Evolutionary conservation across 2,888 invertebrate genomes (phyloP).

Genomic region (Trissonchulus latispiculum): DNA sequence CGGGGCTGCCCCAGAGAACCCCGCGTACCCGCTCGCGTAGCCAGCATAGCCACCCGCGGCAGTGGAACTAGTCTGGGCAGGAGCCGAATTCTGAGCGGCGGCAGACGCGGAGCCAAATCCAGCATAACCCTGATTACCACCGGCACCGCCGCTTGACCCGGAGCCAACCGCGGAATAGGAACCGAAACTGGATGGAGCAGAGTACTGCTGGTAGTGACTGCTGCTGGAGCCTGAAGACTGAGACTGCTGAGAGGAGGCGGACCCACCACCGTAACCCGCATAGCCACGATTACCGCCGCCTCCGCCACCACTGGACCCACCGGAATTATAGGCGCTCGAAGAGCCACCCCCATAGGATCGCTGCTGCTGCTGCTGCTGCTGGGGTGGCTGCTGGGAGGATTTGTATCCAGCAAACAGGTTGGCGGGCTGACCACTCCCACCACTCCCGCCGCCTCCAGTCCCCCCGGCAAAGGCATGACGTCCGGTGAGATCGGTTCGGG

Average conservation of each 20-base stretch:
- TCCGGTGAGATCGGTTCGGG: too few species aligned
- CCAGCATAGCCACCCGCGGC: not conserved
- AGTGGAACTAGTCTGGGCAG: not conserved
- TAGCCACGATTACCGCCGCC: too few species aligned
- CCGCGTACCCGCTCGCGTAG: not conserved
- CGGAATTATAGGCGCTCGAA: too few species aligned
- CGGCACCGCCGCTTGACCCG: not conserved
- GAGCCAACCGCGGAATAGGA: not conserved
- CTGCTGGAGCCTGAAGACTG: not conserved
- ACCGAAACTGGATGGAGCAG: not conserved
- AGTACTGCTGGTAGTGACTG: not conserved
- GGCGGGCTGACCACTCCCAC: too few species aligned
- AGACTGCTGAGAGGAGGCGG: not conserved
- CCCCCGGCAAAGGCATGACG: too few species aligned
- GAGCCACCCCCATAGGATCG: too few species aligned
- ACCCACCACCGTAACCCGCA: not conserved
- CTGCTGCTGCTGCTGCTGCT: not conserved
- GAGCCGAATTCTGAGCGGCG: constrained; percentile 5
- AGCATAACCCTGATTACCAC: not conserved
- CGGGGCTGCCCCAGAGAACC: not conserved
- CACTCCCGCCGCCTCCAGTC: too few species aligned
- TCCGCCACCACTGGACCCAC: too few species aligned
- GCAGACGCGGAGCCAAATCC: not conserved
- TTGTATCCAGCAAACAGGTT: too few species aligned
- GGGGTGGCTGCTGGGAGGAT: too few species aligned